Evolutionary conservation across 2,888 invertebrate genomes (phyloP).

Genomic region (Creontiades dilutus): DNA sequence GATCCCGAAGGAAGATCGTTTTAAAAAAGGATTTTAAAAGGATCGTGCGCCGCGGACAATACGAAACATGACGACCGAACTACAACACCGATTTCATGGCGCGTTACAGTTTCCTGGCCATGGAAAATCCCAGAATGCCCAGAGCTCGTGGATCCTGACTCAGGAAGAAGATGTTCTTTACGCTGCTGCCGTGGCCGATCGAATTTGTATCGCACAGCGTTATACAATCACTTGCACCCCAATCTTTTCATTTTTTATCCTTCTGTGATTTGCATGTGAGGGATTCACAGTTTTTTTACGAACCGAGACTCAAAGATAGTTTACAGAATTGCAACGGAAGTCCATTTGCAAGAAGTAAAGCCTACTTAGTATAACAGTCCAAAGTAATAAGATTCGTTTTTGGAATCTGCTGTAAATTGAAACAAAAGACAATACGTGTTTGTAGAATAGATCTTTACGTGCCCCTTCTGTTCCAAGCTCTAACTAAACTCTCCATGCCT

Average conservation of each 20-base stretch:
- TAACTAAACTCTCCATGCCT: no score
- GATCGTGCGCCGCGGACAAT: constrained; percentile 13
- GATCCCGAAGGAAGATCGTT: not conserved
- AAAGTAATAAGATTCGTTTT: no score
- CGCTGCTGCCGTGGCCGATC: not conserved
- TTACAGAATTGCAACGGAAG: no score
- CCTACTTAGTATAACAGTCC: no score
- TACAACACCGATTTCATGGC: not conserved
- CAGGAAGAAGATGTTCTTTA: constrained; percentile 41
- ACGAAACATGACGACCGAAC: not conserved
- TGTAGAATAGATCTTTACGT: no score
- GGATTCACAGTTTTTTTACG: no score
- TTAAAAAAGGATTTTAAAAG: not conserved
- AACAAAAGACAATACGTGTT: no score
- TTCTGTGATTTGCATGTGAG: no score
- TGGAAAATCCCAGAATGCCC: constrained; percentile 4
- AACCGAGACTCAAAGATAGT: no score
- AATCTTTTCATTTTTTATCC: not conserved
- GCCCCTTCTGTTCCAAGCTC: no score
- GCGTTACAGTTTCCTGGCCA: constrained; percentile 16
- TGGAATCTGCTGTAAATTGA: no score
- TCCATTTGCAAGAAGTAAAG: no score
- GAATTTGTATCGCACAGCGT: constrained; percentile 8
- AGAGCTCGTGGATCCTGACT: constrained; percentile 32
- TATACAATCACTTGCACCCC: not conserved